These are phyloP conservation scores for Hypomecis atomaria DNA, from an alignment of 2,888 invertebrate genomes.

Conservation along the genomic window DNA sequence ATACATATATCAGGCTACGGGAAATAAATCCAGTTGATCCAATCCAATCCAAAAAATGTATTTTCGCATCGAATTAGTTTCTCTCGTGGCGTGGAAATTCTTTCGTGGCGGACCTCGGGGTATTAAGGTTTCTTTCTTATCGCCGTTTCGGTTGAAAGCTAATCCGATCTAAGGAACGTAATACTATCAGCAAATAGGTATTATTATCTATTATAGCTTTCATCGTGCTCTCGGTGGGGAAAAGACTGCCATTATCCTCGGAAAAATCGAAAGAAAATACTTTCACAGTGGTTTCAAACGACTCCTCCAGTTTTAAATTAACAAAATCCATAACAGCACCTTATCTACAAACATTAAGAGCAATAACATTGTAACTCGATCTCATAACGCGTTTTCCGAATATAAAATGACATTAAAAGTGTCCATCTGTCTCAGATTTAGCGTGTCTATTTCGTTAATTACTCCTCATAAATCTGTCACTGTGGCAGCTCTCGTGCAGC, in stretches of 20 bases:
- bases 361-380: constrained; percentile 6
- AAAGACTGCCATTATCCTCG: neutral
- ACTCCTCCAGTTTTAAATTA: no score
- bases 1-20: neutral
- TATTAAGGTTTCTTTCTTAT: no score
- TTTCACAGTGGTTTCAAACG: no score
- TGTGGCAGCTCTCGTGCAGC: constrained; percentile 50
- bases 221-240: no score
- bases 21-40: neutral
- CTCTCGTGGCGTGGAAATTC: no score
- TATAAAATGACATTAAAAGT: constrained; percentile 19
- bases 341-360: neutral
- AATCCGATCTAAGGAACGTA: no score
- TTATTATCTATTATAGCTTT: no score
- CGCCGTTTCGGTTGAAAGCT: no score
- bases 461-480: constrained; percentile 51
- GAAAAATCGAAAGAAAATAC: neutral
- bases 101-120: no score
- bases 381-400: constrained; percentile 8
- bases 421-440: constrained; percentile 34
- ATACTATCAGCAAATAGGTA: no score
- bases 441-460: constrained; percentile 44
- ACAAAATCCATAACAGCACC: no score
- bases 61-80: no score
- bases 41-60: neutral